Percentiles rank a stretch among this genome's conserved stretches.
These are phyloP conservation scores for Aphaenogaster floridana DNA, from an alignment of 1,140 invertebrate genomes.

Conservation along the genomic window DNA sequence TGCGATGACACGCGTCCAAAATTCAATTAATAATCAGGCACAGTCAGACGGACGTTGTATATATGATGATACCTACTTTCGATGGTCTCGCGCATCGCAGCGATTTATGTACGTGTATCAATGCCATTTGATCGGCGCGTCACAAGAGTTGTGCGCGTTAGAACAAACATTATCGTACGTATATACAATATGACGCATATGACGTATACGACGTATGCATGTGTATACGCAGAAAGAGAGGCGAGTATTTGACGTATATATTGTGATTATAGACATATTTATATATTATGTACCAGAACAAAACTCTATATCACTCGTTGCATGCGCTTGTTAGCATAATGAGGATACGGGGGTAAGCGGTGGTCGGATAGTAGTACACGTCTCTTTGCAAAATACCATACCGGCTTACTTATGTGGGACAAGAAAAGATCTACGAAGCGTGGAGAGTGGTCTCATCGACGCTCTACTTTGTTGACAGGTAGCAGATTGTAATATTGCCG, in stretches of 20 bases:
- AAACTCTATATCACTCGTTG: slow-evolving; percentile 77
- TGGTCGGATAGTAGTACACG: slow-evolving; percentile 71
- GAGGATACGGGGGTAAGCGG: slow-evolving; percentile 75
- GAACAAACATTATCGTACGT: slow-evolving; percentile 38
- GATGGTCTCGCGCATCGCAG: neutral
- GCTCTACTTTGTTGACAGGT: slow-evolving; percentile 64
- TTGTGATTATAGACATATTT: slow-evolving; percentile 62
- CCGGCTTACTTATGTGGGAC: slow-evolving; percentile 67
- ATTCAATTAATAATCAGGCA: slow-evolving; percentile 33
- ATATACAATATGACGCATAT: slow-evolving; percentile 35
- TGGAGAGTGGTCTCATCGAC: slow-evolving; percentile 69
- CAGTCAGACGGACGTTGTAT: slow-evolving; percentile 24
- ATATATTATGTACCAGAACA: slow-evolving; percentile 70
- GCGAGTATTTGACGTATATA: slow-evolving; percentile 53
- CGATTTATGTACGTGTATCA: slow-evolving; percentile 24
- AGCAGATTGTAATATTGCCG: slow-evolving; percentile 43
- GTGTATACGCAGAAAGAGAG: slow-evolving; percentile 37
- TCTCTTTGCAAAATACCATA: slow-evolving; percentile 73
- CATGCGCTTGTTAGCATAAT: slow-evolving; percentile 79
- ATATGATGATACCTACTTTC: neutral
- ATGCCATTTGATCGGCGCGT: slow-evolving; percentile 26
- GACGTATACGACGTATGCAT: slow-evolving; percentile 34
- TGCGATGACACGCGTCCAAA: neutral
- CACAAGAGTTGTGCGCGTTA: slow-evolving; percentile 37
- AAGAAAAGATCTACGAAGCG: slow-evolving; percentile 75